Base-by-base conservation (phyloP, 2,888 invertebrate species). In the Dorcus hopei region DNA sequence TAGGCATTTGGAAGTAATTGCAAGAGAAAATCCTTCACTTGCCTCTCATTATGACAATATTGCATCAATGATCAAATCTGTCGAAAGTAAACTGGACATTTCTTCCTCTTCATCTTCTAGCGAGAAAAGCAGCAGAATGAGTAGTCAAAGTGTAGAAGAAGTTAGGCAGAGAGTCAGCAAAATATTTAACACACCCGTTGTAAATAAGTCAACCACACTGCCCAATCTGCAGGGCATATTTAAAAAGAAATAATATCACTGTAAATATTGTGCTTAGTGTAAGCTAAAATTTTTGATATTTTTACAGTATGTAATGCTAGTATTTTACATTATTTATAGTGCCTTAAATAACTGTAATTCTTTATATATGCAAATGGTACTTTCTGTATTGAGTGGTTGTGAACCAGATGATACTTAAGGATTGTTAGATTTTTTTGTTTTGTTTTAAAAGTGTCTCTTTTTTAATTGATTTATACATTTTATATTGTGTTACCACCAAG, bases 91-190 rank as follows among this genome's bases (percentile, higher is more conserved):
- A 42, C 71, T 77, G 42, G 79, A 80, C 51, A 52, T 59, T 9
- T 54, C 68, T 9, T 54, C 68, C 16, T 45, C 64, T 9, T 64
- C 57, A 45, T 59, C 54, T 38, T 45, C 64, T 7, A 59, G 49
- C 38, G 70, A 66, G 48, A 62, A 56, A 52, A 61, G 61, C 39
- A 69, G 57, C 47, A 72, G 65, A 62, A 67, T 75, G 9, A 71
- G 71, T 49, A 82, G 81, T 33, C 82, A 82, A 65, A 81, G 83
- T 6, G 82, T 85, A 42, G 85, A 85, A 70, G 85, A 86, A 54
- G 82, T 86, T 79, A 80, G 81, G 49, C 83, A 84, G 65, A 79
- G 82, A 67, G 80, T 86, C 68, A 83, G 83, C 59, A 86, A 85
- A 68, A 84, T 85, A 63, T 85, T 86, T 61, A 72, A 72, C 57